Evolutionary conservation across 2,888 invertebrate genomes (phyloP), one percentile per base, ranked within the genome.

Genomic region (Smittia sp.): DNA sequence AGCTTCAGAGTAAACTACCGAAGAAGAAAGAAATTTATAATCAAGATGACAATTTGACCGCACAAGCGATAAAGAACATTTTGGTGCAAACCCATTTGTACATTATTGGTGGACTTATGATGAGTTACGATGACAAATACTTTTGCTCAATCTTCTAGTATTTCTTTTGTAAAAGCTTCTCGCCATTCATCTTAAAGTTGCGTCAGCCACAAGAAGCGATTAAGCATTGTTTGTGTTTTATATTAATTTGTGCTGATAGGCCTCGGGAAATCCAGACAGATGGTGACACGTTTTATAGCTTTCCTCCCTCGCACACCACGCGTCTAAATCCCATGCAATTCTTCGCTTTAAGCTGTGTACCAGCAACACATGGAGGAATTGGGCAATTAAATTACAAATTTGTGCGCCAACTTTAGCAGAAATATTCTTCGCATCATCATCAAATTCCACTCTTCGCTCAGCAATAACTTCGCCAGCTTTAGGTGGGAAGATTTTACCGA

Each of bases 381-480:
- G 27, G 39, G 25, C 69, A 69, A 69, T 54, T 69, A 69, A 22
- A 69, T 46, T 52, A 25, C 1, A 3, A 69, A 69, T 69, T 69
- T 69, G 52, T 13, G 46, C 39, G 32, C n/a, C 39, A 66, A 66
- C 39, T 39, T 66, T 3, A 18, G 3, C 3, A n/a, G 7, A 22
- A 18, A 20, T 7, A 20, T 58, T 18, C 15, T n/a, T 15, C 46
- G n/a, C 46, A 68, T 68, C 68, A 68, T 68, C 68, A 68, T 68
- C 46, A 68, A 46, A 68, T n/a, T 46, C 25, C 41, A 68, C 1
- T 9, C 4, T 6, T 41, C 52, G 41, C 1, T 7, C 7, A 22
- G 32, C n/a, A n/a, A n/a, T n/a, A 7, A 15, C 18, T 46, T 46
- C 52, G 52, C 39, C 11, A 7, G 39, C 52, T 13, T 15, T 15